Evolutionary conservation across 2,888 invertebrate species (phyloP), one percentile per base, ranked within the genome.

Genomic region (Oegoconia quadripuncta): DNA sequence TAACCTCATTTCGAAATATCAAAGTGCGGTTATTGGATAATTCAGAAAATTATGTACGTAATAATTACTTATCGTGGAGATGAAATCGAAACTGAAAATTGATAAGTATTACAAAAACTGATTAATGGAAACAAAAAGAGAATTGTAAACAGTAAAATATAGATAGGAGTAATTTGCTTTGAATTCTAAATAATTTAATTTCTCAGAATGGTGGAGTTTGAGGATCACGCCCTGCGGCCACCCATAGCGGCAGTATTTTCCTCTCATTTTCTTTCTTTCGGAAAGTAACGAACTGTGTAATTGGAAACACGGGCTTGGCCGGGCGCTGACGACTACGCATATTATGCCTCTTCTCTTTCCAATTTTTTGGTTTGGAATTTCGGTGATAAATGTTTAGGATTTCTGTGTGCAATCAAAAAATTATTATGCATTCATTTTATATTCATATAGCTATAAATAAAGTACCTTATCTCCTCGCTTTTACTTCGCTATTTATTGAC

Each of bases 261-360:
- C 63, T 69, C 69, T 68, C 63, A 73, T 78, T 73, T 77, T 76
- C 70, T 78, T 77, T 74, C 64, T 73, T 73, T 72, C 64, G 54
- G 60, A 58, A 73, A 70, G 75, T 80, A 81, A 80, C 78, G 77
- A 78, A 79, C 78, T 78, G 78, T 78, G 74, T 77, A 80, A 80
- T 81, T 75, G 75, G 72, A 70, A 72, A 63, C 64, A 66, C 63
- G 68, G 70, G 65, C 64, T 62, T 62, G 64, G 67, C 64, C 60
- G 65, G 61, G 60, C 63, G 60, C 62, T 59, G 63, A 65, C 64
- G 71, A 70, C 61, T 64, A 49, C 50, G 55, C 51, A 58, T 55
- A 64, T 68, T 65, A 63, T 55, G 58, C 55, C 40, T 58, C 50
- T 48, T 46, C 37, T 58, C 28, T n/a, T 17, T 55, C 44, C 52